phyloP scores from a whole-genome alignment of 2,888 invertebrate genomes.

The Tetragnatha montana region DNA sequence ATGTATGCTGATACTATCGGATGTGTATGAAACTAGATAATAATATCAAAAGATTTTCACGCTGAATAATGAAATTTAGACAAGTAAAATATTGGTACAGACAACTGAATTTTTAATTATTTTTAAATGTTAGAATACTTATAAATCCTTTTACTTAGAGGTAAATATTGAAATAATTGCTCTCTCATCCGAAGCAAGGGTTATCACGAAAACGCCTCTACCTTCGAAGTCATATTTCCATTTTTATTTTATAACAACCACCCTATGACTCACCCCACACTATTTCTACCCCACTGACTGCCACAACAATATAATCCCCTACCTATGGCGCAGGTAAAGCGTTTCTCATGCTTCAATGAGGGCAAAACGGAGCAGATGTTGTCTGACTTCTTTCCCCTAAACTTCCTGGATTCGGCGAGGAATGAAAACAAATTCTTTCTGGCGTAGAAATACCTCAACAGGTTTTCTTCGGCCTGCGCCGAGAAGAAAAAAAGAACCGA shows the following conservation, averaged over 20 bases:
- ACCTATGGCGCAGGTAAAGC: background rate
- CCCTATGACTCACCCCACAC: background rate
- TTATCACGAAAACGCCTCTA: background rate
- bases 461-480: conserved; percentile 45
- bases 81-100: too few relatives aligned
- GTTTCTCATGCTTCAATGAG: conserved; percentile 5
- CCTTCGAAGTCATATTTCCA: background rate
- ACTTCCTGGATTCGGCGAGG: conserved; percentile 55
- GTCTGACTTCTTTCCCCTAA: conserved; percentile 36
- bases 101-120: too few relatives aligned
- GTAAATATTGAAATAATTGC: too few relatives aligned
- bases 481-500: conserved; percentile 4
- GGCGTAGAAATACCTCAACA: conserved; percentile 59
- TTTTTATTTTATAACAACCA: background rate
- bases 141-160: too few relatives aligned
- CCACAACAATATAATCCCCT: background rate
- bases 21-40: too few relatives aligned
- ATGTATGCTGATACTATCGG: too few relatives aligned
- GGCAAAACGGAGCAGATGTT: conserved; percentile 20
- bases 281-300: background rate
- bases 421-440: conserved; percentile 54
- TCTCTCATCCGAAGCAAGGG: background rate
- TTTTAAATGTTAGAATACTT: too few relatives aligned
- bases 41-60: too few relatives aligned
- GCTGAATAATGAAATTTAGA: too few relatives aligned